Base-by-base conservation (phyloP, 2,113 vertebrate species). In the Galeopterus variegatus region DNA sequence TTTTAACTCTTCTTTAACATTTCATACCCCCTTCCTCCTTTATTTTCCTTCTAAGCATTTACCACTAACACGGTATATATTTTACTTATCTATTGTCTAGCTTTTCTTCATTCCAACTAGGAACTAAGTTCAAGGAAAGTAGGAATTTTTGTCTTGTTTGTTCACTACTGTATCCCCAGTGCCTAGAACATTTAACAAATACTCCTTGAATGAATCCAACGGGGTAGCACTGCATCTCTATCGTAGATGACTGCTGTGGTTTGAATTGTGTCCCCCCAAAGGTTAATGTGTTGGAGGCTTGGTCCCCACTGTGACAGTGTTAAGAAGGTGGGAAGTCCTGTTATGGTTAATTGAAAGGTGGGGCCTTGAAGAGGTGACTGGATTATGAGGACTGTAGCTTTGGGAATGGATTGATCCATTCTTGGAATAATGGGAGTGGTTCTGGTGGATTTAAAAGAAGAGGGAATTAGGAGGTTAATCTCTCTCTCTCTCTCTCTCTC, bases 71-170 rank as follows among this genome's bases (percentile, higher is more conserved):
- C 48, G 36, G 4, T 48, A 18, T 67, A 11, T 58, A 36, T 62
- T 80, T 87, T 62, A 48, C 60, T 84, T 93, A 76, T 2, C n/a
- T 72, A 10, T 62, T 84, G 26, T 95, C 17, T 88, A 86, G 19
- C 8, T 79, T 89, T 93, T 89, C 50, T 95, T 54, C 11, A 45
- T 14, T 70, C 64, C 28, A 62, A 75, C 26, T 79, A 75, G 60
- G 94, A 67, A 93, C 10, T 36, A 75, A 75, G 8, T 73, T 86
- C 81, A 33, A 31, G 12, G 21, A 90, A 95, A 95, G 33, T 24
- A 94, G 19, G 3, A 36, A 48, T 50, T 75, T 95, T 69, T 62
- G 58, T 65, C 50, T 56, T 67, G 24, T 52, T 50, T 95, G n/a
- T 48, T 96, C n/a, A 54, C 11, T 67, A 4, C 48, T 72, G 18